These are phyloP conservation scores for Hylaeus volcanicus DNA, from an alignment of 1,140 invertebrate species.

Conservation along the genomic window DNA sequence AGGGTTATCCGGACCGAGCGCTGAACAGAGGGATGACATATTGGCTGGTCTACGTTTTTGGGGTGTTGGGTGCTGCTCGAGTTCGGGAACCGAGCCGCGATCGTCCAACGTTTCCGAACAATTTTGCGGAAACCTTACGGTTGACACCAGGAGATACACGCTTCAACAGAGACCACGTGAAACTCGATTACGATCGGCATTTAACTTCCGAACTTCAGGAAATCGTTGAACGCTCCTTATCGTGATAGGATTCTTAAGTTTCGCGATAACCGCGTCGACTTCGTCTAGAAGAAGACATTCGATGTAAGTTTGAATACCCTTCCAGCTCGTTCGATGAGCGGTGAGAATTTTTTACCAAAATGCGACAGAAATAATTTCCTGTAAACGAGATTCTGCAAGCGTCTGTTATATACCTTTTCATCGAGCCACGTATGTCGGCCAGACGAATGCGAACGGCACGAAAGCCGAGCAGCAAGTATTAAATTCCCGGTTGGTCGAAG, in stretches of 20 bases:
- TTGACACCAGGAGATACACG: too few relatives aligned
- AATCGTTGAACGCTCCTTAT: too few relatives aligned
- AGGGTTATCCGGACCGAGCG: constrained; percentile 30
- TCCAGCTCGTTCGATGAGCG: too few relatives aligned
- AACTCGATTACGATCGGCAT: too few relatives aligned
- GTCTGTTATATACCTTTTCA: constrained; percentile 3
- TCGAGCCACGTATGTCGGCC: neutral
- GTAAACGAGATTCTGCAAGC: neutral
- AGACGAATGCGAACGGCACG: neutral
- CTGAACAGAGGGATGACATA: constrained; percentile 57
- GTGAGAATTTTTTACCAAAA: neutral
- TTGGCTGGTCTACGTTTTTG: constrained; percentile 39
- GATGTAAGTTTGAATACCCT: too few relatives aligned
- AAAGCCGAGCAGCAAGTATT: constrained; percentile 31
- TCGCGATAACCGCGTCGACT: too few relatives aligned
- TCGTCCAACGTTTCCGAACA: neutral
- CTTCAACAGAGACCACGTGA: too few relatives aligned
- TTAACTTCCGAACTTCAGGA: too few relatives aligned
- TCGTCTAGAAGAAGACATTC: too few relatives aligned
- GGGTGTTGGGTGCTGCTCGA: neutral
- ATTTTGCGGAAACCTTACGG: neutral
- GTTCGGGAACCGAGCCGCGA: neutral
- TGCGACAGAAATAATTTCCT: neutral
- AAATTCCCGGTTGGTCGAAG: constrained; percentile 53
- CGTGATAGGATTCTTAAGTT: too few relatives aligned